phyloP scores from a whole-genome alignment of 2,113 vertebrate genomes.

The Trichechus manatus region DNA sequence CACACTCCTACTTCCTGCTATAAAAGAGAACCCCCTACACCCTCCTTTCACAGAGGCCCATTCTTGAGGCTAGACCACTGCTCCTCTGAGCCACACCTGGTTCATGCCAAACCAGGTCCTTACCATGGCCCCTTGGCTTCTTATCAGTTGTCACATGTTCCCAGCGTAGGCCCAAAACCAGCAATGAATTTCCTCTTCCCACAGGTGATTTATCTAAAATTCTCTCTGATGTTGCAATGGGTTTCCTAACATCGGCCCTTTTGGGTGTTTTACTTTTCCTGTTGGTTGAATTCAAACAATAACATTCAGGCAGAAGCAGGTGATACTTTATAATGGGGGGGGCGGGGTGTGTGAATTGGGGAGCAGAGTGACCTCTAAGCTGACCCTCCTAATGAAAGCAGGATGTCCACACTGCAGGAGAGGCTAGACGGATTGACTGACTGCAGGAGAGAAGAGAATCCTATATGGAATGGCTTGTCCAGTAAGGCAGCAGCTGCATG shows the following conservation, averaged over 20 bases:
- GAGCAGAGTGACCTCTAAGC: background rate
- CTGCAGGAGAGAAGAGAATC: background rate
- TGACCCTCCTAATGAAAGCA: background rate
- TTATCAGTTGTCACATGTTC: background rate
- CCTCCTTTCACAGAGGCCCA: background rate
- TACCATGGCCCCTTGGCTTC: background rate
- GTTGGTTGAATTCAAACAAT: slow-evolving; percentile 26
- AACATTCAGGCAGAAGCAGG: slow-evolving; percentile 8
- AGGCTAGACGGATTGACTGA: background rate
- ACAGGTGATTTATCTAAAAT: slow-evolving; percentile 39
- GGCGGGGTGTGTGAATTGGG: background rate
- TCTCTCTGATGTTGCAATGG: background rate
- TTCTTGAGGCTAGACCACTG: background rate
- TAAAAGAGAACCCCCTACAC: background rate
- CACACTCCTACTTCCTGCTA: background rate
- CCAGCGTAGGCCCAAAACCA: background rate
- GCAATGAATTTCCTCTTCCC: slow-evolving; percentile 32
- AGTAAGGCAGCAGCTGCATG: background rate
- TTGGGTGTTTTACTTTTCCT: background rate
- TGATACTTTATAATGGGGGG: background rate
- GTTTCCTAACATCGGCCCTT: slow-evolving; percentile 4
- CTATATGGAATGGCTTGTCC: background rate
- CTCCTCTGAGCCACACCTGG: accelerated
- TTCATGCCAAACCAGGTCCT: background rate
- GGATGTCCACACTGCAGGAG: background rate